Base-by-base conservation (phyloP, 2,797 vertebrate species). In the Sebastes iracundus region DNA sequence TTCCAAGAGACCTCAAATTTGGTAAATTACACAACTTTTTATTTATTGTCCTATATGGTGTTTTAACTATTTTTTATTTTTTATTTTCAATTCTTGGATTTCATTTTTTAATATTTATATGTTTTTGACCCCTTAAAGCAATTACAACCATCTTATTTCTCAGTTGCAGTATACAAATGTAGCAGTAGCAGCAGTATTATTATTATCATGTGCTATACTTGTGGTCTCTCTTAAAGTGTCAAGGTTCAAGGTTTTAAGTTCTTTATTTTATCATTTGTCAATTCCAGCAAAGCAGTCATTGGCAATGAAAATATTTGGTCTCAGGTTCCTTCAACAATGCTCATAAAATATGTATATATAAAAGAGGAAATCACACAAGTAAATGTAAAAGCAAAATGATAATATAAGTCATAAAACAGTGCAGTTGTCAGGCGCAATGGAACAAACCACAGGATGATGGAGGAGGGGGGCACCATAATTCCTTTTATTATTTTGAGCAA, bases 21-120 rank as follows among this genome's bases (percentile, higher is more conserved):
- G 14, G 20, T 18, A 18, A 62, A 73, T 52, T 52, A 52, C 0
- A 52, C 32, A 32, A 23, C n/a, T 6, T 18, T 13, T 38, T 10
- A 0, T 42, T 42, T 42, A 0, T 25, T 52, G 20, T 60, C 4
- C 20, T 23, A 32, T 0, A 32, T 16, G 13, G n/a, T 46, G 14
- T 64, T 55, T 33, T 3, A 6, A 33, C 11, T 1, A 14, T 0
- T 73, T 25, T 25, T 6, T 14, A 28, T 42, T 55, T 38, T 75
- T 27, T 10, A 22, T 33, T 53, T 52, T 13, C 0, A 38, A 23
- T 46, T 27, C 1, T 72, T 18, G 8, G 4, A 23, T 25, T 52
- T 20, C 1, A 11, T 20, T 32, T 72, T 38, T n/a, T 14, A 1
- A n/a, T 65, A 18, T 58, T 20, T 7, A 16, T 5, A 16, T 33